phyloP scores from a whole-genome alignment of 2,797 vertebrate species.

The Melanotaenia pygmaea region DNA sequence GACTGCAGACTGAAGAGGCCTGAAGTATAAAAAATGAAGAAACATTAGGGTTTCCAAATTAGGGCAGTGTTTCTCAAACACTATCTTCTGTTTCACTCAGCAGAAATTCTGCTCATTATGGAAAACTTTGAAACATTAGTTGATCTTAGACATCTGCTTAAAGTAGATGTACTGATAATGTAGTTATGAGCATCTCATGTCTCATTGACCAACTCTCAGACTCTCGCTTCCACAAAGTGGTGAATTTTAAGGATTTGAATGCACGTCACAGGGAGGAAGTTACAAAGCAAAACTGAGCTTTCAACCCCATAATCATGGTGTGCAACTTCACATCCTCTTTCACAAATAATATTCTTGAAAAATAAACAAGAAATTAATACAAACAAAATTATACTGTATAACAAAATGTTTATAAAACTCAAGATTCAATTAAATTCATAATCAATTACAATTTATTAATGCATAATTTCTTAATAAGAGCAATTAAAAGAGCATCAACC shows the following conservation, averaged over 20 bases:
- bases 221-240: slow-evolving; percentile 27
- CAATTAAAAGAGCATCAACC: neutral
- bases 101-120: neutral
- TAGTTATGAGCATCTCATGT: slow-evolving; percentile 2
- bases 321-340: neutral
- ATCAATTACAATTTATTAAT: neutral
- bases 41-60: neutral
- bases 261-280: slow-evolving; percentile 13
- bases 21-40: neutral
- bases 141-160: slow-evolving; percentile 20
- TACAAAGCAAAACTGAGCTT: neutral
- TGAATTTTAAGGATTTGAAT: slow-evolving; percentile 31
- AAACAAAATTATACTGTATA: neutral
- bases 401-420: neutral
- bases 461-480: neutral
- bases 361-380: too few species aligned
- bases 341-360: neutral
- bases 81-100: neutral
- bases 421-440: neutral
- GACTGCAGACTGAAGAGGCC: neutral
- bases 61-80: neutral
- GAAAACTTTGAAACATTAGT: neutral
- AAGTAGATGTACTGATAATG: slow-evolving; percentile 13
- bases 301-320: too few species aligned
- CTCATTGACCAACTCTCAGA: neutral